Conservation (phyloP, 2,113 vertebrate genomes). For the Caranx ignobilis region DNA sequence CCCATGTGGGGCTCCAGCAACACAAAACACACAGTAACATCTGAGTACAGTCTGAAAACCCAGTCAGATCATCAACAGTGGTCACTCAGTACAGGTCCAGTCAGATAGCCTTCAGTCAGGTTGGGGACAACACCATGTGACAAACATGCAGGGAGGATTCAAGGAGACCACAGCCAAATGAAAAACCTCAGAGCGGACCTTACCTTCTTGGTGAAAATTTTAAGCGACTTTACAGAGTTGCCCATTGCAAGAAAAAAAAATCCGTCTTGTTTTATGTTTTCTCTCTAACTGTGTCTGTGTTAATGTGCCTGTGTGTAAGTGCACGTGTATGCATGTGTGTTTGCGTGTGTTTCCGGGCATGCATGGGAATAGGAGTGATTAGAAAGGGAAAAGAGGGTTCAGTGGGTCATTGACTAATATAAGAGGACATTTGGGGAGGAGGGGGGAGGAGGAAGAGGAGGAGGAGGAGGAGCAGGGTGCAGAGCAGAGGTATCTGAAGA, state of each 20-base stretch:
- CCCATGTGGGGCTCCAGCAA: background rate
- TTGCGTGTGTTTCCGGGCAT: slow-evolving; percentile 78
- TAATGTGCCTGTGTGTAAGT: slow-evolving; percentile 55
- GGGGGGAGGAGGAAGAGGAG: no score
- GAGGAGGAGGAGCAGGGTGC: slow-evolving; percentile 79
- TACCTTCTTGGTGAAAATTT: slow-evolving; percentile 98
- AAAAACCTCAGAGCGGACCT: slow-evolving; percentile 72
- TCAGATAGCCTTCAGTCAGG: slow-evolving; percentile 48
- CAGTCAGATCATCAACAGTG: slow-evolving; percentile 32
- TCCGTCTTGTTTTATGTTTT: slow-evolving; percentile 73
- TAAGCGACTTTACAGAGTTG: slow-evolving; percentile 98
- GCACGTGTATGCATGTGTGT: slow-evolving; percentile 74
- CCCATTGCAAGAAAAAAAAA: slow-evolving; percentile 88
- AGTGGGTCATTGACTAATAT: slow-evolving; percentile 85
- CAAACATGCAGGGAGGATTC: slow-evolving; percentile 63
- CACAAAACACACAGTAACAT: slow-evolving; percentile 3
- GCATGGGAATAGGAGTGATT: slow-evolving; percentile 81
- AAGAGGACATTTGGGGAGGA: slow-evolving; percentile 78
- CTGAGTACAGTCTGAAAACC: slow-evolving; percentile 7
- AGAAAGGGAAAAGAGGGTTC: slow-evolving; percentile 77
- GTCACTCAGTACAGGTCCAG: slow-evolving; percentile 50
- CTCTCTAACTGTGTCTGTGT: slow-evolving; percentile 64
- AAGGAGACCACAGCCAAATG: slow-evolving; percentile 31
- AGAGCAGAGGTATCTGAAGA: slow-evolving; percentile 42
- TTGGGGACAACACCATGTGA: slow-evolving; percentile 47